Evolutionary conservation across 2,888 invertebrate genomes (phyloP).

Genomic region (Lasioglossum marginatum): DNA sequence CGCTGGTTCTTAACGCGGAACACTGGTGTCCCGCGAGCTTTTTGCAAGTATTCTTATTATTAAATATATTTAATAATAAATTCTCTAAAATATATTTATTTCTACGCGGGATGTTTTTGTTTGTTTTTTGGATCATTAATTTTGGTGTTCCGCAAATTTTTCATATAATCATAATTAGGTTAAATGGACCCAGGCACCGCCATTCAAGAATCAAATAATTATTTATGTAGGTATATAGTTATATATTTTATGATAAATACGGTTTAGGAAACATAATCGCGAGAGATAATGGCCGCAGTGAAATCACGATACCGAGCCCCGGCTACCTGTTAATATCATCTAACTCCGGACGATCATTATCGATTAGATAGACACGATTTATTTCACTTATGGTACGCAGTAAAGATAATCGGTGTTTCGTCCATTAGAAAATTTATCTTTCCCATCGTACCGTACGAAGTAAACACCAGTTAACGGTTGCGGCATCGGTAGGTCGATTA

Average conservation of each 20-base stretch:
- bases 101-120: no score
- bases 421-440: slow-evolving; percentile 2
- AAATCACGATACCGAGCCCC: neutral
- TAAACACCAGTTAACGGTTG: neutral
- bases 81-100: no score
- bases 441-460: neutral
- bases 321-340: neutral
- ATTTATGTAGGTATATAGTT: no score
- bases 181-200: no score
- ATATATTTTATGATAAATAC: neutral
- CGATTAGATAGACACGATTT: neutral
- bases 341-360: neutral
- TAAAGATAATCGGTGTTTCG: neutral
- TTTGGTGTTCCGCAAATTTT: no score
- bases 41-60: no score
- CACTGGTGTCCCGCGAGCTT: no score
- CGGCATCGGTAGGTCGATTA: neutral
- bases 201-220: no score
- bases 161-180: no score
- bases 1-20: no score
- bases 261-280: neutral
- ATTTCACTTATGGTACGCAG: neutral
- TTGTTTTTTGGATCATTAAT: no score
- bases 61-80: no score
- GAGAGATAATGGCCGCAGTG: neutral